A percentile compares a stretch with the other conserved stretches of the same genome.
Conservation (phyloP, 2,797 vertebrate species). For the Babyrousa celebensis region DNA sequence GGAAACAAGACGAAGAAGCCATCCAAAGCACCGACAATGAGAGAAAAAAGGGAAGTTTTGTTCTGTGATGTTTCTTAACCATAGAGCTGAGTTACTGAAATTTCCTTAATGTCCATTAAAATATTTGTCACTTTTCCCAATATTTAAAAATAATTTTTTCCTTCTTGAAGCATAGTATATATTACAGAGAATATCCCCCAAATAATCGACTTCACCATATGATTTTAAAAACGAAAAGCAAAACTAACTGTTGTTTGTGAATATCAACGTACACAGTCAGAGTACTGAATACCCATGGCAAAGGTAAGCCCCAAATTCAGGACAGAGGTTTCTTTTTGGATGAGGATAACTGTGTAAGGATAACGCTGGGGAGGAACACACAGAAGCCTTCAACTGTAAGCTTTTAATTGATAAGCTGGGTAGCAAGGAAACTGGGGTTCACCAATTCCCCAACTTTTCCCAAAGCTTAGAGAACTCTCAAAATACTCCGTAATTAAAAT, state of each 20-base stretch:
- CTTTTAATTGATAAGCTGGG: not conserved
- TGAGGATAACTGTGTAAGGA: not conserved
- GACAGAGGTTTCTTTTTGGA: not conserved
- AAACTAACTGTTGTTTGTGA: slow-evolving; percentile 32
- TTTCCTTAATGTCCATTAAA: not conserved
- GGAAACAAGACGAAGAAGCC: not conserved
- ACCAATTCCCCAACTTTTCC: slow-evolving; percentile 39
- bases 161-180: slow-evolving; percentile 15
- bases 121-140: not conserved
- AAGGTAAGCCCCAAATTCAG: not conserved
- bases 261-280: not conserved
- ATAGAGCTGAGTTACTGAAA: not conserved
- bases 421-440: not conserved
- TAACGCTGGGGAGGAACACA: not conserved
- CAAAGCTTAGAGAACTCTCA: not conserved
- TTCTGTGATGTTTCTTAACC: not conserved
- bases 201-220: not conserved
- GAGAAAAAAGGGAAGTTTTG: not conserved
- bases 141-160: slow-evolving; percentile 34
- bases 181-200: not conserved
- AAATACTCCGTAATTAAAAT: slow-evolving; percentile 4
- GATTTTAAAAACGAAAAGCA: slow-evolving; percentile 53
- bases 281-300: not conserved
- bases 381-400: not conserved
- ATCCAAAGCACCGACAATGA: not conserved